Base-by-base conservation (phyloP, 2,888 invertebrate species). In the Euphydryas editha region DNA sequence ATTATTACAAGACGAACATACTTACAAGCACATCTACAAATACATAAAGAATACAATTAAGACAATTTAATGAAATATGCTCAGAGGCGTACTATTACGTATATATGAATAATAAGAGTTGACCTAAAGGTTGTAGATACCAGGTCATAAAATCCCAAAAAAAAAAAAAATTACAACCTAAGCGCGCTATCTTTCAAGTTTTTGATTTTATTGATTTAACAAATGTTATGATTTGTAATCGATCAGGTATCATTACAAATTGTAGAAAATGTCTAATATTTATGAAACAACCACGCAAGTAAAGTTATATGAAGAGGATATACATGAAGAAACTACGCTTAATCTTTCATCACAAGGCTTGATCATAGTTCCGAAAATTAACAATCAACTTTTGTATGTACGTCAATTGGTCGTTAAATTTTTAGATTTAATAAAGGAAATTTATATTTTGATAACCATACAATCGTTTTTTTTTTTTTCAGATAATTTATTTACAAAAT, bases 401-500 rank as follows among this genome's bases (percentile, higher is more conserved):
- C 85, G 87, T 86, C 1, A 8, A 17, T 54, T 54, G 11, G 30
- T 5, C 13, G 8, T 24, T 59, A 10, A 62, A 49, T 44, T 8
- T 44, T 24, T 63, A 49, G 37, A 30, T 20, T 55, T 15, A 36
- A 54, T 1, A 17, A 18, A 11, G 20, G 4, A 18, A 44, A 21
- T 15, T 8, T 24, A 20, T 44, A 39, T 37, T 13, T 10, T 39
- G 13, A 15, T 13, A 42, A 10, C 21, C 47, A n/a, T 20, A 24
- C 30, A 15, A 17, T 17, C 13, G n/a, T 17, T 21, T 30, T 20
- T 17, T 10, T n/a, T 7, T 55, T 2, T 90, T 87, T 46, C 81
- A 93, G 93, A 81, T 84, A 18, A 69, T 92, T 3, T 92, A 92
- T 72, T 82, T 93, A 20, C 87, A 92, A 77, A 93, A 94, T 57